Evolutionary conservation across 2,797 vertebrate species (phyloP).

Genomic region (Glossophaga mutica): DNA sequence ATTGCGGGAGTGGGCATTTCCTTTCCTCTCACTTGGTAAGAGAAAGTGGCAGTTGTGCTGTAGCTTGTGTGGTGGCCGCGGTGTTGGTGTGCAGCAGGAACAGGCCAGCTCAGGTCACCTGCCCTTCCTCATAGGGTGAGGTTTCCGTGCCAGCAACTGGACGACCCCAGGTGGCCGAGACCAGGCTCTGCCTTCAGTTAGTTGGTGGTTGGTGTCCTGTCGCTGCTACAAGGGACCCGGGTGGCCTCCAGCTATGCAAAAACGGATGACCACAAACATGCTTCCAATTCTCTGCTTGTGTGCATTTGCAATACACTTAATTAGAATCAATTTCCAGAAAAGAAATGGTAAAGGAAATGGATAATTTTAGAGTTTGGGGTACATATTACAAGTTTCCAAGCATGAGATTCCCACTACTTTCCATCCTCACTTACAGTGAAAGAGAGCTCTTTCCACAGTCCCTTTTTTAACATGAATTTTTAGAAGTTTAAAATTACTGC

Average conservation of each 20-base stretch:
- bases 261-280: not conserved
- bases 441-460: not conserved
- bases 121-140: not conserved
- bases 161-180: too few relatives aligned
- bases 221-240: not conserved
- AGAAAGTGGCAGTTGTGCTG: too few relatives aligned
- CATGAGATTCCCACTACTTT: not conserved
- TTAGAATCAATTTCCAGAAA: not conserved
- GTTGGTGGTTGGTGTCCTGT: not conserved
- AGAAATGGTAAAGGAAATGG: not conserved
- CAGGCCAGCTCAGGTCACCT: not conserved
- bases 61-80: too few relatives aligned
- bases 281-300: not conserved
- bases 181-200: not conserved
- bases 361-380: not conserved
- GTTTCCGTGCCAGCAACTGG: not conserved
- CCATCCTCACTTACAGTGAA: not conserved
- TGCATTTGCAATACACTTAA: not conserved
- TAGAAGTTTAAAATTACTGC: not conserved
- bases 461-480: not conserved
- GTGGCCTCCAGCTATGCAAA: not conserved
- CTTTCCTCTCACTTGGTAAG: not conserved
- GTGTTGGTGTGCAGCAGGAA: not conserved
- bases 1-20: not conserved
- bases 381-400: not conserved